Base-by-base conservation (phyloP, 2,113 vertebrate species). In the Corythaixoides concolor region DNA sequence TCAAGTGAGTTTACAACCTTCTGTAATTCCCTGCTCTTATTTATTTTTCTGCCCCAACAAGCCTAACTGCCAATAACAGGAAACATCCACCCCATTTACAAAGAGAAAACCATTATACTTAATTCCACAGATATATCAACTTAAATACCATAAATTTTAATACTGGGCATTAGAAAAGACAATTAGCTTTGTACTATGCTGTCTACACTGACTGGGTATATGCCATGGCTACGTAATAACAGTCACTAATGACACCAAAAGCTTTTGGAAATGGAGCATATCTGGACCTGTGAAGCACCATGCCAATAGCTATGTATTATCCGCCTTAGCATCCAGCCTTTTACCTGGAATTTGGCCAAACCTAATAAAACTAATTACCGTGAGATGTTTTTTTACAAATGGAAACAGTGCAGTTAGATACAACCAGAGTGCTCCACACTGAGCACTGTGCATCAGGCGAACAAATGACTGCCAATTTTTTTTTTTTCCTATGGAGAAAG, bases 41-140 rank as follows among this genome's bases (percentile, higher is more conserved):
- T 68, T 91, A 18, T 66, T 85, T 89, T 87, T 91, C 74, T 93
- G 66, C 66, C 77, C 53, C 85, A 87, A 62, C 66, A 91, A 89
- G 45, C 13, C 52, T 53, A 85, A 89, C 77, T 69, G 77, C 39
- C 63, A 84, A 17, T 56, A 87, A 68, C 30, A 89, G 43, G 64
- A 94, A 75, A 88, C 33, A 76, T 24, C 18, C 5, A 21, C 16
- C 23, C 28, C 12, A 39, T 45, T 84, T 67, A 77, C 68, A 70
- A 70, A 77, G 22, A 73, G 27, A 86, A 88, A 84, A 59, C 10
- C 30, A 27, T 80, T 62, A 37, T 15, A 55, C 45, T 47, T 50
- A n/a, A 63, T 84, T 76, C 35, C 33, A 83, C 28, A 23, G 12
- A 52, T 52, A 27, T 1, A 95, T n/a, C 68, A 88, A 35, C 27